Conservation (phyloP, 2,113 vertebrate species). For the Oryzias curvinotus region DNA sequence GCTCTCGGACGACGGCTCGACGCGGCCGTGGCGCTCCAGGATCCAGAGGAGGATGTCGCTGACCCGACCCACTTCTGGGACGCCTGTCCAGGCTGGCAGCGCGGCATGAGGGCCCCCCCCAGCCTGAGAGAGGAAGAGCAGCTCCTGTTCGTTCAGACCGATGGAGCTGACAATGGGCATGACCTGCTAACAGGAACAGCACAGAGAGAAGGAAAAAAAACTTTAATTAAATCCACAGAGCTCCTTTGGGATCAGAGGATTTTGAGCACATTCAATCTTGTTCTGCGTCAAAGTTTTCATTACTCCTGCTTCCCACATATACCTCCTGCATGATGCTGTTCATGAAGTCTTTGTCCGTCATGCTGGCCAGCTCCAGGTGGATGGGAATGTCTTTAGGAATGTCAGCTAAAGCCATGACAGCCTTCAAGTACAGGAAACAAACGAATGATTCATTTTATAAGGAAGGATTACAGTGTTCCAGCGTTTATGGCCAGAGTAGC, state of each 20-base stretch:
- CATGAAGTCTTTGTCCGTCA: conserved; percentile 94
- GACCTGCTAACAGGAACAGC: conserved; percentile 90
- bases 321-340: conserved; percentile 92
- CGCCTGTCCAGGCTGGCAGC: conserved; percentile 80
- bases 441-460: not conserved
- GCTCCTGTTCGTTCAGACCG: conserved; percentile 96
- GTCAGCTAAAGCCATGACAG: conserved; percentile 84
- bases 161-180: conserved; percentile 93
- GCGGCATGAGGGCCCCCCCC: conserved; percentile 85
- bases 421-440: conserved; percentile 66
- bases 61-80: conserved; percentile 88
- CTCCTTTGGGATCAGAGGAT: not conserved
- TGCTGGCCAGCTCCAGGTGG: conserved; percentile 95
- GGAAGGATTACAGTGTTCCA: not conserved
- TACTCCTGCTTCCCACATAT: conserved; percentile 56
- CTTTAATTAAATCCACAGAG: conserved; percentile 31
- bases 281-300: not conserved
- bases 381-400: conserved; percentile 86
- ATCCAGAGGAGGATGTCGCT: conserved; percentile 97
- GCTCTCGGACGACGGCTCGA: conserved; percentile 64
- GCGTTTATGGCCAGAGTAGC: no score
- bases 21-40: conserved; percentile 83
- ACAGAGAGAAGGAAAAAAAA: conserved; percentile 44
- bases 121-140: conserved; percentile 92
- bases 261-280: conserved; percentile 8